Evolutionary conservation across 1,140 invertebrate genomes (phyloP), one percentile per base, ranked within the genome.

Genomic region (Drosophila nigrodunni): DNA sequence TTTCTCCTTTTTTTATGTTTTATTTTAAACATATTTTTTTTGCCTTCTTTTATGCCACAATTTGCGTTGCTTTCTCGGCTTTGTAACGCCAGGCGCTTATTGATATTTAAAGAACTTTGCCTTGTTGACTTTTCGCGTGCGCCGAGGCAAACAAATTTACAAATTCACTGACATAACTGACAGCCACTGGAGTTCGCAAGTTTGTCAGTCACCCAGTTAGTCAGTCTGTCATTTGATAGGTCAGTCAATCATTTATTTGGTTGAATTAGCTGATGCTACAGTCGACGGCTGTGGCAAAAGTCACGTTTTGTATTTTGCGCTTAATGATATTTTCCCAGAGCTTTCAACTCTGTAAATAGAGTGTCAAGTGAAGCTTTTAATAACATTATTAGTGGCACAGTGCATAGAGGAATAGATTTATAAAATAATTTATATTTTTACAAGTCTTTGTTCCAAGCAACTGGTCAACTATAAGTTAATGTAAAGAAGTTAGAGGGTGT

Each of bases 291-390:
- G 64, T 30, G 11, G 58, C n/a, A 62, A 83, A 80, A 89, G 83
- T 87, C 83, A 87, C 83, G 83, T 87, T 87, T 89, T 74, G 69
- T 69, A 80, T 83, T 88, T 78, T 44, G 52, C 11, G 7, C 8
- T 34, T 52, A 7, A 34, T 85, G 13, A 46, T 65, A 47, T 72
- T 49, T 30, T 11, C 37, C 41, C n/a, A 41, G 11, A 25, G 13
- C 44, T 39, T 21, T 46, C 39, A 57, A 44, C 34, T 7, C 60
- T 71, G 49, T 55, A n/a, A 43, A 13, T 11, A 43, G 11, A 11
- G 9, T 41, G 8, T 41, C 4, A 10, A 41, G 0, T 11, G 39
- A 41, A 11, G 39, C 9, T 3, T 41, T 11, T 41, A 4, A 11
- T 11, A 41, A 41, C 10, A 41, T 30, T 46, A 35, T 39, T n/a